Conservation (phyloP, 2,113 vertebrate genomes). For the Phylloscopus whistleri region DNA sequence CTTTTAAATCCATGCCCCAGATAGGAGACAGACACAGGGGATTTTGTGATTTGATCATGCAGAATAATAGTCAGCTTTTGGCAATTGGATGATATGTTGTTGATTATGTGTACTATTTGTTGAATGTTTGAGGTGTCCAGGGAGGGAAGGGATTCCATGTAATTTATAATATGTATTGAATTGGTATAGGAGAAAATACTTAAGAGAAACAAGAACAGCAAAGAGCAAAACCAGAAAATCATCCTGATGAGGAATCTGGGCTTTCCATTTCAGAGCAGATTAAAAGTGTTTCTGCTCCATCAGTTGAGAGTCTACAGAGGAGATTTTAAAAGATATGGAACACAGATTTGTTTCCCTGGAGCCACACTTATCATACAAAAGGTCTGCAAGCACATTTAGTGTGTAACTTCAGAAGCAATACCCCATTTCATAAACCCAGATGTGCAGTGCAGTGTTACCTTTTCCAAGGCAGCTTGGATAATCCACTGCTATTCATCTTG, state of each 20-base stretch:
- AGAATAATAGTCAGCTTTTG: slow-evolving; percentile 18
- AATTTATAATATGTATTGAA: neutral
- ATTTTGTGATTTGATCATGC: slow-evolving; percentile 52
- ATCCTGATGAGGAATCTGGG: neutral
- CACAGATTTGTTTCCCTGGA: neutral
- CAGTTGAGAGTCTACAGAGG: neutral
- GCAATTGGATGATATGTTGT: neutral
- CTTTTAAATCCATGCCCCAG: slow-evolving; percentile 30
- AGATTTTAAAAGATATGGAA: neutral
- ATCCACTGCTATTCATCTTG: neutral
- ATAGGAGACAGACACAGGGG: slow-evolving; percentile 14
- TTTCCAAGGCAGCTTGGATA: neutral
- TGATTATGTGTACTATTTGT: neutral
- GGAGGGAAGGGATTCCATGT: neutral
- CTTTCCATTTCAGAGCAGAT: neutral
- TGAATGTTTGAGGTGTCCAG: neutral
- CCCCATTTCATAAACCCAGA: neutral
- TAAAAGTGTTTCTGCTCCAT: neutral
- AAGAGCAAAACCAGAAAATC: neutral
- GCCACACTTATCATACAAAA: neutral
- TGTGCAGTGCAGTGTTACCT: neutral
- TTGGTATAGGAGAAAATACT: neutral
- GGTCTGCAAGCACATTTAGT: neutral
- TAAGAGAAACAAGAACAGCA: neutral
- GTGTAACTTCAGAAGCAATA: neutral